Evolutionary conservation across 2,797 vertebrate genomes (phyloP).

Genomic region (Cuculus canorus): DNA sequence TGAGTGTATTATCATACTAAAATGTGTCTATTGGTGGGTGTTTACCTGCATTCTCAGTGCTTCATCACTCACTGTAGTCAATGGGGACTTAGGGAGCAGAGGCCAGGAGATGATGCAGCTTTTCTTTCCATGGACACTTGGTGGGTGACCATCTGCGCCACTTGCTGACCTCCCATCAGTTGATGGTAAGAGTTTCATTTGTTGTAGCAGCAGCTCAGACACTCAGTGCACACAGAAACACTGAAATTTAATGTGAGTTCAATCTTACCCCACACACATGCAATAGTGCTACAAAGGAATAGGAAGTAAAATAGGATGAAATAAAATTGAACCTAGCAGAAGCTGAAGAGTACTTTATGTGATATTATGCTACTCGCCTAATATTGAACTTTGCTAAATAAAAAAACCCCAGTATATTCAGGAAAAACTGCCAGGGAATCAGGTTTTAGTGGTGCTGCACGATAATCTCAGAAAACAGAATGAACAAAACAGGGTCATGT

Average conservation of each 20-base stretch:
- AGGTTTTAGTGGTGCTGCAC: accelerated
- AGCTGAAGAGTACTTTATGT: not conserved
- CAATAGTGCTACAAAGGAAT: not conserved
- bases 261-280: not conserved
- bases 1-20: not conserved
- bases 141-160: not conserved
- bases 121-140: not conserved
- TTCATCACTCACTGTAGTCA: not conserved
- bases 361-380: not conserved
- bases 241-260: not conserved
- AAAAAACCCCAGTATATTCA: not conserved
- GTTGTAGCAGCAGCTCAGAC: not conserved
- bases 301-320: not conserved
- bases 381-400: not conserved
- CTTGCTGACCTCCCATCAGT: not conserved
- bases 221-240: too few species aligned
- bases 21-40: accelerated
- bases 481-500: not conserved
- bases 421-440: not conserved
- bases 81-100: not conserved
- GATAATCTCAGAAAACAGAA: not conserved
- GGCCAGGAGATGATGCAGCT: not conserved
- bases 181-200: not conserved
- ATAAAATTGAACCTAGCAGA: not conserved
- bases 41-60: not conserved